Percentiles rank a stretch among this genome's conserved stretches.
Evolutionary conservation across 2,888 invertebrate genomes (phyloP).

Genomic region (Nebria salina): DNA sequence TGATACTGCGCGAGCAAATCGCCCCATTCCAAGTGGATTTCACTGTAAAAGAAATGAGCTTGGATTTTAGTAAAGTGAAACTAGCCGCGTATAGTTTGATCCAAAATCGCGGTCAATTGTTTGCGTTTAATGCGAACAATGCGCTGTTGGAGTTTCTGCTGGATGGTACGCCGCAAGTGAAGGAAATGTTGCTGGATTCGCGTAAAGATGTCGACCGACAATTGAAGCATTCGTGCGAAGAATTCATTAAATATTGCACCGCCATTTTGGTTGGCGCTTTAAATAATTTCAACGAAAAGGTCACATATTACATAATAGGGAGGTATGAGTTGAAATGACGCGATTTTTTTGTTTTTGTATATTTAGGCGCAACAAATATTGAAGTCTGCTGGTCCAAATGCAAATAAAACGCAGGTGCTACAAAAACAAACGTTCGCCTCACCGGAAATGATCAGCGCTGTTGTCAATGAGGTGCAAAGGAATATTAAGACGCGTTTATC

Average conservation of each 20-base stretch:
- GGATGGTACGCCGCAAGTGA: conserved; percentile 94
- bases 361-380: conserved; percentile 50
- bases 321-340: not conserved
- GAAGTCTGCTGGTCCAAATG: conserved; percentile 46
- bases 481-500: conserved; percentile 83
- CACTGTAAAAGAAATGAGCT: conserved; percentile 88
- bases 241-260: conserved; percentile 84
- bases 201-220: conserved; percentile 95
- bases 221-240: conserved; percentile 88
- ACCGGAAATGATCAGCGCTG: conserved; percentile 76
- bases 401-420: conserved; percentile 48
- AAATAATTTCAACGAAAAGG: conserved; percentile 78
- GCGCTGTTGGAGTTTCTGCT: conserved; percentile 90
- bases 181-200: conserved; percentile 91
- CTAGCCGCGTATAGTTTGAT: conserved; percentile 81
- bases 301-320: conserved; percentile 54
- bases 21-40: conserved; percentile 96
- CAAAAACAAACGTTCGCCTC: conserved; percentile 69
- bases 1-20: conserved; percentile 97
- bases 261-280: conserved; percentile 80
- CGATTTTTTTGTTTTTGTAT: not conserved
- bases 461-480: conserved; percentile 81
- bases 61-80: conserved; percentile 94
- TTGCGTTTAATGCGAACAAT: conserved; percentile 83
- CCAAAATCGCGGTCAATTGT: conserved; percentile 84